Evolutionary conservation across 2,888 invertebrate genomes (phyloP), one percentile per base, ranked within the genome.

Genomic region (Fragum whitleyi): DNA sequence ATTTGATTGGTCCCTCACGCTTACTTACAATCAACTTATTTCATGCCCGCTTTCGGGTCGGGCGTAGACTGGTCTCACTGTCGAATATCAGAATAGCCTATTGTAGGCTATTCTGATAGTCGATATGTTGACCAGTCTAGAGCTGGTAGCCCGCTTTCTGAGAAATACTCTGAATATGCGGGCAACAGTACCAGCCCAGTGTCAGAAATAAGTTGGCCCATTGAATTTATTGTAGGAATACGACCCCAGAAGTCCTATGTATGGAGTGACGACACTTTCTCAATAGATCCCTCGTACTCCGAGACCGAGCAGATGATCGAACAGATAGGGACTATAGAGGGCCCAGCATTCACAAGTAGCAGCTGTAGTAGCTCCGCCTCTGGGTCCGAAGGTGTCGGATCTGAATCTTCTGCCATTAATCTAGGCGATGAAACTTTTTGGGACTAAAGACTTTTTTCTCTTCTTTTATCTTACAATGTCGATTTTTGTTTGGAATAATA

Each of bases 291-390:
- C 2, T 68, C 74, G 1, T 19, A 36, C 36, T 78, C 78, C 16
- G 79, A 83, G 59, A 74, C 59, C 2, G 79, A 83, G 26, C 65
- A 67, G 26, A 67, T 83, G 11, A 19, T 39, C 16, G 74, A 79
- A n/a, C 61, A 74, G 21, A 74, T 83, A n/a, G 83, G 83, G 0
- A 67, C 74, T 9, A 79, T 83, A 5, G 74, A 79, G n/a, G 83
- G 83, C 28, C 83, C 83, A 42, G 67, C 57, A 19, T 69, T 72
- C 26, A 59, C 77, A 14, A 68, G 76, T 29, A 78, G 78, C 42
- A 78, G 77, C 29, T 67, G 74, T 23, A 68, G 76, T 53, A 78
- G 78, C 42, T 81, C 81, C 39, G 36, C 71, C 23, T 72, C 75
- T 14, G 65, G 57, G 39, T 74, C 77, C 14, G 55, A 59, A 7